Conservation (phyloP, 2,113 vertebrate genomes). For the Acanthochromis polyacanthus region DNA sequence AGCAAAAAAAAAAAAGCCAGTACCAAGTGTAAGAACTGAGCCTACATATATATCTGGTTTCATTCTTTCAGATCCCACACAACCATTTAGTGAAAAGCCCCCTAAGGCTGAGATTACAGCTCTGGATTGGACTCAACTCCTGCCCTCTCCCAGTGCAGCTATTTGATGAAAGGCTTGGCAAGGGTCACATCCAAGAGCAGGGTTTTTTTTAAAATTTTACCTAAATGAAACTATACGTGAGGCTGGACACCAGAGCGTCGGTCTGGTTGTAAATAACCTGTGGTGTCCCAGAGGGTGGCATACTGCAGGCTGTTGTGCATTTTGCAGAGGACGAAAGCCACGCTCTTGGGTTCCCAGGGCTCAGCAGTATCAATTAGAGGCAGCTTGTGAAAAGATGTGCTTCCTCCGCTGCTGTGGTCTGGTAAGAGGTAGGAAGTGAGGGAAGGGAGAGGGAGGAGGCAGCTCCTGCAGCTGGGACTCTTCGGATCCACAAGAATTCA, state of each 20-base stretch:
- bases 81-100: constrained; percentile 46
- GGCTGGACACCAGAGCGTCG: constrained; percentile 54
- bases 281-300: constrained; percentile 74
- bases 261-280: constrained; percentile 75
- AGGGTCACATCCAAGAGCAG: constrained; percentile 41
- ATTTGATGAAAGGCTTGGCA: constrained; percentile 64
- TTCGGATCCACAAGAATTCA: constrained; percentile 13
- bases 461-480: constrained; percentile 10
- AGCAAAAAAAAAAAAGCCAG: neutral
- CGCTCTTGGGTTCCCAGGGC: constrained; percentile 53
- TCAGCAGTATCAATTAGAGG: constrained; percentile 76
- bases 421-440: constrained; percentile 68
- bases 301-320: constrained; percentile 64
- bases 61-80: constrained; percentile 57
- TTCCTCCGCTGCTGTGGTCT: constrained; percentile 60
- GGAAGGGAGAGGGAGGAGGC: constrained; percentile 28
- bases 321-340: constrained; percentile 64
- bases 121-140: constrained; percentile 64
- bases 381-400: constrained; percentile 71
- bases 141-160: constrained; percentile 45
- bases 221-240: constrained; percentile 60
- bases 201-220: constrained; percentile 34
- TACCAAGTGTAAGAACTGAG: constrained; percentile 36
- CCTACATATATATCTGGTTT: constrained; percentile 46
- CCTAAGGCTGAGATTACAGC: constrained; percentile 61